These are phyloP conservation scores for Dicrostonyx torquatus DNA, from an alignment of 2,797 vertebrate species.

Conservation along the genomic window DNA sequence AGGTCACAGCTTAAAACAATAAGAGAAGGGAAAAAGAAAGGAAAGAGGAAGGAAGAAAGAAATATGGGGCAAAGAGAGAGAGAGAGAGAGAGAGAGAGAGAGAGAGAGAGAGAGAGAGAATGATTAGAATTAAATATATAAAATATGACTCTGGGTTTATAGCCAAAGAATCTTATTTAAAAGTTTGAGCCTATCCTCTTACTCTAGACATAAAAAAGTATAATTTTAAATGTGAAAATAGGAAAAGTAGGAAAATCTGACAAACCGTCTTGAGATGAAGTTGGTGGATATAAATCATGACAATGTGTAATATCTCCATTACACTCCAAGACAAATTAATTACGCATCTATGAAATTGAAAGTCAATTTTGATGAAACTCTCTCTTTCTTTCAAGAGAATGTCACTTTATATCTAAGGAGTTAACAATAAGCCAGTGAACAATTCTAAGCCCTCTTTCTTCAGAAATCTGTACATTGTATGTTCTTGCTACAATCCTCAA, in stretches of 20 bases:
- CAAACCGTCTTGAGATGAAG: conserved; percentile 68
- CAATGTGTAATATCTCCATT: conserved; percentile 70
- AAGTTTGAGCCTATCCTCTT: conserved; percentile 8
- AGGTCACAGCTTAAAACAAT: neutral
- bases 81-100: neutral
- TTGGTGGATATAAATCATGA: conserved; percentile 76
- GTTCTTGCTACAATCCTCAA: neutral
- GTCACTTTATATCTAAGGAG: conserved; percentile 60
- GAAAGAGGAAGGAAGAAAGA: neutral
- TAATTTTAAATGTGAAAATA: conserved; percentile 66
- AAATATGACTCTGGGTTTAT: conserved; percentile 4
- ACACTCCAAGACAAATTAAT: conserved; percentile 73
- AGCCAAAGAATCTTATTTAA: conserved; percentile 46
- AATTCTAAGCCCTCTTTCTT: conserved; percentile 3
- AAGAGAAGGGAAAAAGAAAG: neutral
- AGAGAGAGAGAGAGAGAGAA: neutral
- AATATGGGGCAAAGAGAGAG: neutral
- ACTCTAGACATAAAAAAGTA: conserved; percentile 53
- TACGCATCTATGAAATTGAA: conserved; percentile 68
- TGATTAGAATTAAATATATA: conserved; percentile 18
- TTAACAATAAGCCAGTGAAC: conserved; percentile 32
- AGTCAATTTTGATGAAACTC: conserved; percentile 70
- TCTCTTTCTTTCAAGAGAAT: conserved; percentile 59
- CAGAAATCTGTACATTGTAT: neutral
- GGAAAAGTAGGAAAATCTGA: conserved; percentile 70